Conservation (phyloP, 2,888 invertebrate species). For the Synergus laeviventris region DNA sequence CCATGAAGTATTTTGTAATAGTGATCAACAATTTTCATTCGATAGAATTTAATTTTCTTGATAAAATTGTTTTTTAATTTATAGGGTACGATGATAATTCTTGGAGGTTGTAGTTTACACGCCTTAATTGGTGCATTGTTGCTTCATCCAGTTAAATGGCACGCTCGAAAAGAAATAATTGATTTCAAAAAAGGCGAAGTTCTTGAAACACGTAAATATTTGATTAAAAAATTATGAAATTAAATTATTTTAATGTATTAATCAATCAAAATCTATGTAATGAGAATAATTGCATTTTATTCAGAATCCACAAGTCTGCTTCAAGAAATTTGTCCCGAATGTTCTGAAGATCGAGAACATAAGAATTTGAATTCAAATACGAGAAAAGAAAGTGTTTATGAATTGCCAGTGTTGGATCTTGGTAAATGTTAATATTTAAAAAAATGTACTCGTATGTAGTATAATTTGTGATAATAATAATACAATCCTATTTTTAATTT, state of each 20-base stretch:
- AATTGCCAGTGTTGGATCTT: conserved; percentile 53
- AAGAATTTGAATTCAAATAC: not conserved
- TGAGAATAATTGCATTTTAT: not conserved
- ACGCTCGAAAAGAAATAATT: conserved; percentile 74
- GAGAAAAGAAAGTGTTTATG: not conserved
- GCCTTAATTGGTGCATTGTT: conserved; percentile 80
- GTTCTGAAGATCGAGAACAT: not conserved
- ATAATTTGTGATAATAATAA: not conserved
- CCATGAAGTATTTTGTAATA: not conserved
- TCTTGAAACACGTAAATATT: conserved; percentile 19
- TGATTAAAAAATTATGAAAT: conserved; percentile 39
- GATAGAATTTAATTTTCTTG: not conserved
- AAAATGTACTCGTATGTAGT: not conserved
- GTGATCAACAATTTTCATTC: not conserved
- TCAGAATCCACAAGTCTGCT: conserved; percentile 7
- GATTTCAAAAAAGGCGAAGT: not conserved
- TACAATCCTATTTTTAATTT: not conserved
- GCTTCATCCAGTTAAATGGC: conserved; percentile 84
- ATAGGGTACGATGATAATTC: conserved; percentile 80
- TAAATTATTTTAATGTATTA: not conserved
- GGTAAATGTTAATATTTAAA: conserved; percentile 42
- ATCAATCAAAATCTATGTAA: not conserved
- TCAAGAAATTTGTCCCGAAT: conserved; percentile 24
- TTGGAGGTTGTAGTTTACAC: conserved; percentile 81
- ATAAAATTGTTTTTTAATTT: not conserved